These are phyloP conservation scores for Aphyosemion australe DNA, from an alignment of 2,113 vertebrate genomes.

Conservation along the genomic window DNA sequence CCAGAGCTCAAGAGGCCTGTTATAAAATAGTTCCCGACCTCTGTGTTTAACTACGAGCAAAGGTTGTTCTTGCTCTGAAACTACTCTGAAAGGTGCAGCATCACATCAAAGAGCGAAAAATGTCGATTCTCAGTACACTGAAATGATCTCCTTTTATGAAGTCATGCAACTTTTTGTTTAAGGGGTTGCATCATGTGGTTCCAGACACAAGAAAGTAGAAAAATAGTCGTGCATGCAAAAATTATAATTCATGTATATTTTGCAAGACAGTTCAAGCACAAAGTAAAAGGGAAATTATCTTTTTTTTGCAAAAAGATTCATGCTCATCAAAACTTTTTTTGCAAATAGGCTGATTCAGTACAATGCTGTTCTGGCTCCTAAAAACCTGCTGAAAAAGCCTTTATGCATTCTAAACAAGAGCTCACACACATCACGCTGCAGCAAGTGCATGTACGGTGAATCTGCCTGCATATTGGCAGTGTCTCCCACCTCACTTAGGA, in stretches of 20 bases:
- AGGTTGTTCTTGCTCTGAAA: constrained; percentile 40
- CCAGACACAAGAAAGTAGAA: not conserved
- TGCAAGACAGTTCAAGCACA: not conserved
- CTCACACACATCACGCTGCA: constrained; percentile 28
- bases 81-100: constrained; percentile 25
- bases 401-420: constrained; percentile 53
- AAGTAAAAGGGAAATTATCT: constrained; percentile 39
- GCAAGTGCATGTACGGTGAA: constrained; percentile 45
- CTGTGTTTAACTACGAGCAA: constrained; percentile 47
- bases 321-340: constrained; percentile 62
- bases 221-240: not conserved
- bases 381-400: constrained; percentile 62
- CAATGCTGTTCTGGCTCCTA: constrained; percentile 60
- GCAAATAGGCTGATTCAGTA: constrained; percentile 63
- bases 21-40: constrained; percentile 52
- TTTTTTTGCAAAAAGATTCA: constrained; percentile 46
- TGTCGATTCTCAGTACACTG: too few relatives aligned
- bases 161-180: constrained; percentile 3
- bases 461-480: constrained; percentile 41
- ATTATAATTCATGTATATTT: constrained; percentile 15
- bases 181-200: constrained; percentile 8
- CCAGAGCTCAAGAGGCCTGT: constrained; percentile 51
- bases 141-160: not conserved
- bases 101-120: constrained; percentile 8
- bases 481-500: constrained; percentile 32